Percentiles rank a stretch among this genome's conserved stretches.
Evolutionary conservation across 2,113 vertebrate genomes (phyloP).

Genomic region (Mastomys natalensis): DNA sequence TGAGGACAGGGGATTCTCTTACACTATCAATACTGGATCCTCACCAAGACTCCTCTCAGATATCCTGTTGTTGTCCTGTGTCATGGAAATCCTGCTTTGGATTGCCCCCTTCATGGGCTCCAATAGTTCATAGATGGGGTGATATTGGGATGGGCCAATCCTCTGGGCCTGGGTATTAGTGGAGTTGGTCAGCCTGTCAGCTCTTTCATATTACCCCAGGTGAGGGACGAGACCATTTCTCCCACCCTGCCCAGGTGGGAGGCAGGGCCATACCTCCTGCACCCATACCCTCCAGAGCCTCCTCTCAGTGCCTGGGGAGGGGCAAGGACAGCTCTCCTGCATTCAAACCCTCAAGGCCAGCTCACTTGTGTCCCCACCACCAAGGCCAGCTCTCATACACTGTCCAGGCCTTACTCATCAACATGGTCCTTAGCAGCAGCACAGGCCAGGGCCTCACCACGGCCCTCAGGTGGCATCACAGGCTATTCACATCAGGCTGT

Average conservation of each 20-base stretch:
- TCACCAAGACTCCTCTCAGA: no score
- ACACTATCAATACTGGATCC: background rate
- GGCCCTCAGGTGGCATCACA: background rate
- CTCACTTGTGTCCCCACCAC: no score
- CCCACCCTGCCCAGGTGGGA: background rate
- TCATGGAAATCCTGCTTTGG: no score
- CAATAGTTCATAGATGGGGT: no score
- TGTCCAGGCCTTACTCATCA: background rate
- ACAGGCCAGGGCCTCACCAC: background rate
- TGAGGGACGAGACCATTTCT: background rate
- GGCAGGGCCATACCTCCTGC: background rate
- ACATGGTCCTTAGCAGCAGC: background rate
- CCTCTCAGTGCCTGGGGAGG: no score
- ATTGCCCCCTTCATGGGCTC: no score
- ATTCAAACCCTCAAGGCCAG: no score
- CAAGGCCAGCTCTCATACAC: background rate
- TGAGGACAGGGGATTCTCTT: background rate
- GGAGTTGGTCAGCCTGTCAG: background rate
- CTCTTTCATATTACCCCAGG: background rate
- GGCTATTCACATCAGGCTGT: background rate
- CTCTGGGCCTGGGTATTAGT: background rate
- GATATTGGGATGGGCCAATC: no score
- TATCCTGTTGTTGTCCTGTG: no score
- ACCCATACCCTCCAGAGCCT: background rate
- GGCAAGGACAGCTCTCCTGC: background rate